Evolutionary conservation across 1,140 invertebrate species (phyloP), one percentile per base, ranked within the genome.

Genomic region (Drosophila ogumai): DNA sequence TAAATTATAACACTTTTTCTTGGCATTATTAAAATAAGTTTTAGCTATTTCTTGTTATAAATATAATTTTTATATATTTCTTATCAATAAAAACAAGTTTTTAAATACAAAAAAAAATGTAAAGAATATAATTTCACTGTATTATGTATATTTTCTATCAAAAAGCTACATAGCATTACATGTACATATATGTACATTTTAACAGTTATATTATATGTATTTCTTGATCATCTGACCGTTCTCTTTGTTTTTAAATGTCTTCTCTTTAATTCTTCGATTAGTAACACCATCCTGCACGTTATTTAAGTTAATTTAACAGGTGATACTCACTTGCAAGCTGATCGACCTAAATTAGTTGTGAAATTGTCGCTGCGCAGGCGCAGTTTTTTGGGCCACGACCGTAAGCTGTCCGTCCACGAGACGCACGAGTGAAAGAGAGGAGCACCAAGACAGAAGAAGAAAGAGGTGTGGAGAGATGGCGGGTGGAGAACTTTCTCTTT

Each of bases 401-500:
- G 59, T 46, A 32, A 13, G n/a, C 34, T 15, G 25, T 12, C 8
- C 25, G 50, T 54, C 49, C 49, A 49, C 28, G 25, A 50, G 50
- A 28, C 19, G 50, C 12, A 15, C 31, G 31, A 41, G 60, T 38
- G 40, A 25, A 49, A 40, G 19, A 31, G 25, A 56, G 25, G 34
- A 12, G 19, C 15, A n/a, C 46, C 22, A 15, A 1, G 15, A 15
- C 32, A 31, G 46, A 13, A 22, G 38, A 34, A 32, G 61, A 41
- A 65, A 63, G 41, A 46, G 44, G 66, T 15, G 61, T 32, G 17
- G 36, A 50, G 50, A 52, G 65, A 32, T 15, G 31, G 47, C 47
- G 59, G 36, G 22, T 36, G 73, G 31, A 60, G 57, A 88, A 88
- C 85, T 88, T 88, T 88, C 85, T 88, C 85, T 88, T 88, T 88